Evolutionary conservation across 2,113 vertebrate genomes (phyloP), one percentile per base, ranked within the genome.

Genomic region (Morone saxatilis): DNA sequence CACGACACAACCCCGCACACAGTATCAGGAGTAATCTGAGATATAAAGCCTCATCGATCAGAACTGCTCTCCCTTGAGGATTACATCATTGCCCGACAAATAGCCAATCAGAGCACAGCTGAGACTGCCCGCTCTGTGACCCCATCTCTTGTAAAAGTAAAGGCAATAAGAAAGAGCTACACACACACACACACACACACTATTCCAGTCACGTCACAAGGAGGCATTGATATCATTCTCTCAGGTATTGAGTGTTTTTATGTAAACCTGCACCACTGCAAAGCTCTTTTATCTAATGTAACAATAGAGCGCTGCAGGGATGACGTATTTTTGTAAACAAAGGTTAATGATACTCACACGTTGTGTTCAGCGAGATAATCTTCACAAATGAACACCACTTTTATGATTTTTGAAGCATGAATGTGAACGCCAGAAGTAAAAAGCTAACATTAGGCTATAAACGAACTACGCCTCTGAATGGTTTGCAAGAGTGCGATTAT

Each of bases 31-130:
- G 89, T 80, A 84, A 91, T 89, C 80, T 50, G 73, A 92, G 83
- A 68, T 87, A 89, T 75, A 86, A 91, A 91, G 69, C 74, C 63
- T 86, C 72, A 91, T 92, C 86, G 89, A 92, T 94, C 89, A 89
- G 75, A 47, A 66, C 61, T 8, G 76, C 50, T 73, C 80, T 90
- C 88, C 79, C 84, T 63, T 14, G 84, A 81, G 89, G 66, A 92
- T 93, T 88, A 91, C 89, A 89, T 94, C 91, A 91, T 78, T 68
- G 62, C 77, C 54, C 54, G 62, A 69, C 76, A 81, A 84, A 81
- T 54, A 88, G 89, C 90, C 92, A 91, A 92, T 93, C 85, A 88
- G 80, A 88, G 56, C 43, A 7, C 25, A 45, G 87, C 40, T 63
- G 79, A 91, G 72, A 56, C 63, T 87, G 89, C 10, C 87, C 87